Evolutionary conservation across 2,888 invertebrate species (phyloP), one percentile per base, ranked within the genome.

Genomic region (Proisotoma minuta): DNA sequence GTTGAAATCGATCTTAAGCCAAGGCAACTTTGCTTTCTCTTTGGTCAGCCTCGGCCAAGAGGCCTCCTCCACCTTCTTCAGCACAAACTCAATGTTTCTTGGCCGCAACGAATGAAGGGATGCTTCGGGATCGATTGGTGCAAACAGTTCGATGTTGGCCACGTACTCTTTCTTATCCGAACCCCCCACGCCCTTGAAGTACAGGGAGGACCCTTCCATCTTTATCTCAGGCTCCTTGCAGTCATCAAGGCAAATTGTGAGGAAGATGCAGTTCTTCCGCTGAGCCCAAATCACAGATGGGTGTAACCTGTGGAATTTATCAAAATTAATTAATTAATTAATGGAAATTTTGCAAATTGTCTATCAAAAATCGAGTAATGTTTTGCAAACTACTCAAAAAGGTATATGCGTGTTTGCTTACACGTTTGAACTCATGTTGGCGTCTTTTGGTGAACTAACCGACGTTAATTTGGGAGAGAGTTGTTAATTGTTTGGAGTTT

Each of bases 1-100:
- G 78, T 92, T 91, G 78, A 98, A 99, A 78, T 98, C 97, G 75
- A 95, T 88, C 82, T 96, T 97, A 74, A 98, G 83, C 87, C 95
- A 97, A 78, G 95, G 95, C 74, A 87, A 87, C 81, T 96, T 96
- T 78, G 87, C 87, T 76, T 87, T 88, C 75, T 90, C 90, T 77
- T 88, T 89, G 61, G 91, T 88, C 74, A 96, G 81, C 71, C 88
- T 57, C 58, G 92, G 87, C 96, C 96, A 97, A 78, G 86, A 95
- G 65, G 87, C 89, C 53, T 82, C 83, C 70, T 83, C 82, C 78
- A 84, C 79, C 80, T 85, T 81, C 79, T 79, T 79, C 66, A 83
- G 75, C 62, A 81, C 77, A 73, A 83, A 77, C 72, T 81, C 80
- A 68, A 82, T 79, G 72, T 80, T 79, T 71, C 83, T 77, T 51